Base-by-base conservation (phyloP, 2,888 invertebrate species). In the Oasisia sp. region DNA sequence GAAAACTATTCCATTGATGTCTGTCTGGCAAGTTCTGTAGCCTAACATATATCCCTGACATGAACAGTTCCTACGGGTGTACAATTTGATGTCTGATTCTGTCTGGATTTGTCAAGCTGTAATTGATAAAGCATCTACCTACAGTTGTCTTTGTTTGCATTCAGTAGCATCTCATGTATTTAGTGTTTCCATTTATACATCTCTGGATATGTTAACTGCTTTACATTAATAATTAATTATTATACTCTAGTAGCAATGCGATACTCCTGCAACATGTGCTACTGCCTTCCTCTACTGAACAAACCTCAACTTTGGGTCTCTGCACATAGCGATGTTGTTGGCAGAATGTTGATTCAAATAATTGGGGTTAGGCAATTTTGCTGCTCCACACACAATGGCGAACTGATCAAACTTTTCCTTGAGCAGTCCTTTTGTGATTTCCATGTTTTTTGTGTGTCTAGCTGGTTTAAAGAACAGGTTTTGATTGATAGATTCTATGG, bases 291-390 rank as follows among this genome's bases (percentile, higher is more conserved):
- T 74, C 74, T 74, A 74, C 74, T 74, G 74, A 27, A n/a, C 74
- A 74, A 27, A 74, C 74, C 14, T 19, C 74, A 19, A 27, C 74
- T 27, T 7, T 74, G 19, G 14, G 74, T 74, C 74, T 74, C 7
- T 27, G 38, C 4, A 38, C 38, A 19, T 74, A n/a, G 27, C 0
- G 27, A 27, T 74, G 1, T 74, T 19, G 7, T 14, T 74, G 74
- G 74, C 74, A 74, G 74, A 19, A 74, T 74, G 74, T 74, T 74
- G 74, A 74, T 74, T 74, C 74, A 74, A 74, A 74, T 74, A 74
- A 74, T 74, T 74, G 74, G 74, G 74, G 74, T 74, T 27, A 27
- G n/a, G 27, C 27, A 74, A 74, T 74, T 14, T 74, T 7, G 74
- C 27, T 74, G 74, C 74, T 74, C 74, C n/a, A n/a, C 2, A 74